phyloP scores from a whole-genome alignment of 2,797 vertebrate genomes.

The Tarsius wallacei region DNA sequence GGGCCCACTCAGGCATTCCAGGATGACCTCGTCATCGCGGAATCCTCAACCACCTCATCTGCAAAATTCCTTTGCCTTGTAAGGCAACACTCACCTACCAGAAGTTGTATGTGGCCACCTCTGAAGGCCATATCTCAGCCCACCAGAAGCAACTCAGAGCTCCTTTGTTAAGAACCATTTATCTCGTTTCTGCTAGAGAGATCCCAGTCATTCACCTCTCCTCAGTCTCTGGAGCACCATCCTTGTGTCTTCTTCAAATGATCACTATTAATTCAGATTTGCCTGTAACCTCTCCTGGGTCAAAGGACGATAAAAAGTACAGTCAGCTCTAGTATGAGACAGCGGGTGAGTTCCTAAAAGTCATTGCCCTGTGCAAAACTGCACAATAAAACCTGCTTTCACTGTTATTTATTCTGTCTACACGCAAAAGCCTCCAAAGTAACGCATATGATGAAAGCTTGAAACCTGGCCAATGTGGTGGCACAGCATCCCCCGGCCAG shows the following conservation, averaged over 20 bases:
- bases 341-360: accelerated
- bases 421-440: neutral
- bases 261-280: neutral
- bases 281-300: neutral
- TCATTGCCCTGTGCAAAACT: no score
- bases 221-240: neutral
- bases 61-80: neutral
- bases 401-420: no score
- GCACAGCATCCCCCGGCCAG: accelerated
- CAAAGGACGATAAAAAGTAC: neutral
- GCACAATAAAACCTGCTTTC: neutral
- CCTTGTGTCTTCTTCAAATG: neutral
- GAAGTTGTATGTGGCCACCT: accelerated
- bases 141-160: accelerated
- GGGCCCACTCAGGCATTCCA: accelerated
- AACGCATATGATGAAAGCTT: accelerated
- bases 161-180: accelerated
- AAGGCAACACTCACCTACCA: accelerated
- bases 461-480: accelerated
- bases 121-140: accelerated
- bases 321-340: neutral
- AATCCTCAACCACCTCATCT: neutral
- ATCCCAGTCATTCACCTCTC: neutral
- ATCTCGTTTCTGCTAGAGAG: neutral
- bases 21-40: accelerated